Evolutionary conservation across 2,888 invertebrate species (phyloP).

Genomic region (Apotomis turbidana): DNA sequence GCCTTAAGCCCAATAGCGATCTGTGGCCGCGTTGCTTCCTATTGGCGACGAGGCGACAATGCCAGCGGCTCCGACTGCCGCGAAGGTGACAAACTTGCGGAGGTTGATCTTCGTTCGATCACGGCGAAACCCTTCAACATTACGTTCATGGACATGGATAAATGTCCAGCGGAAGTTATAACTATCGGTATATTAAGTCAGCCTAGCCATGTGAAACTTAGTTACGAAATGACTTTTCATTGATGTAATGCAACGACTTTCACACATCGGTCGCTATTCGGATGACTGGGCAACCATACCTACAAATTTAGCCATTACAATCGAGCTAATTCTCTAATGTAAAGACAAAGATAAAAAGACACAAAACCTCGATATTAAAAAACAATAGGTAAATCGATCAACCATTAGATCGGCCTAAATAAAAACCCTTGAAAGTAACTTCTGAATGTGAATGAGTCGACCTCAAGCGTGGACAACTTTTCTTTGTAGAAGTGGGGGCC

Average conservation of each 20-base stretch:
- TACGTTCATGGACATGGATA: conserved; percentile 15
- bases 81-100: conserved; percentile 76
- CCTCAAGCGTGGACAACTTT: conserved; percentile 66
- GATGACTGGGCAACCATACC: conserved; percentile 13
- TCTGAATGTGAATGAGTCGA: conserved; percentile 59
- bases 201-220: conserved; percentile 31
- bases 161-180: conserved; percentile 20
- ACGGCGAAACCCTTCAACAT: conserved; percentile 49
- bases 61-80: conserved; percentile 69
- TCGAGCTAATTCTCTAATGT: not conserved
- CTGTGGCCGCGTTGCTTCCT: conserved; percentile 80
- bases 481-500: conserved; percentile 55
- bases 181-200: conserved; percentile 17
- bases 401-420: conserved; percentile 43
- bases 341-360: not conserved
- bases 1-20: conserved; percentile 83
- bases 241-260: conserved; percentile 36
- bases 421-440: conserved; percentile 58
- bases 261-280: conserved; percentile 32
- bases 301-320: conserved; percentile 6
- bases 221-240: conserved; percentile 36
- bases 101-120: conserved; percentile 69
- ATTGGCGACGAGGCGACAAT: conserved; percentile 81
- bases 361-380: not conserved
- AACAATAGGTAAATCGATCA: conserved; percentile 19